Conservation (phyloP, 2,797 vertebrate genomes). For the Enteromius trimaculatus region DNA sequence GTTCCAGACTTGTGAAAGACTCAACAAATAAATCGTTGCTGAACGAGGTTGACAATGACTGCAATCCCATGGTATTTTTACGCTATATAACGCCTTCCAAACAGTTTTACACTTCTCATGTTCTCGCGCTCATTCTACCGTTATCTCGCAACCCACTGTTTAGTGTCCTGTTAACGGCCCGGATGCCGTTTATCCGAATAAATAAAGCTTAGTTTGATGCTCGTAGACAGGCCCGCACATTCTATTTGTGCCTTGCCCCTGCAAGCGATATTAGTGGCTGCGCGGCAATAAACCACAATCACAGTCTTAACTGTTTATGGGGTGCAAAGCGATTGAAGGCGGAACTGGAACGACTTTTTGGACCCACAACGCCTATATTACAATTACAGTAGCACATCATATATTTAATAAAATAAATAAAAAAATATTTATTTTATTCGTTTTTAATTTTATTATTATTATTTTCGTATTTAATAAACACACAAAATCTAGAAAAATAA, state of each 20-base stretch:
- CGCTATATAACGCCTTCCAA: neutral
- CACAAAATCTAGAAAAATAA: conserved; percentile 7
- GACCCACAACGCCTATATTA: conserved; percentile 41
- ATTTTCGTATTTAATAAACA: neutral
- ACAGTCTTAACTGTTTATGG: conserved; percentile 89
- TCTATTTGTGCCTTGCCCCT: conserved; percentile 65
- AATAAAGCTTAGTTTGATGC: conserved; percentile 47
- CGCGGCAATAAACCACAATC: conserved; percentile 86
- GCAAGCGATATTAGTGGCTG: conserved; percentile 75
- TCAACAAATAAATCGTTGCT: conserved; percentile 4
- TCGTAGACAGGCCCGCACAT: conserved; percentile 52
- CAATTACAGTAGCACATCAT: conserved; percentile 45
- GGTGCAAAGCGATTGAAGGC: conserved; percentile 69
- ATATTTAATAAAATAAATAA: neutral
- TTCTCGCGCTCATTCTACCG: conserved; percentile 19
- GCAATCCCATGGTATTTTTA: conserved; percentile 7
- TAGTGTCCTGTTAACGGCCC: conserved; percentile 45
- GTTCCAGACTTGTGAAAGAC: neutral
- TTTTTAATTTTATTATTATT: neutral
- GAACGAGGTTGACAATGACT: conserved; percentile 29
- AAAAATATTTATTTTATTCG: neutral
- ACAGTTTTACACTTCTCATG: conserved; percentile 7
- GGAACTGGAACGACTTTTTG: conserved; percentile 53
- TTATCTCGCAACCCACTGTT: conserved; percentile 43
- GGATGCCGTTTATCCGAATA: conserved; percentile 46